Conservation (phyloP, 2,888 invertebrate genomes). For the Eristalis pertinax region DNA sequence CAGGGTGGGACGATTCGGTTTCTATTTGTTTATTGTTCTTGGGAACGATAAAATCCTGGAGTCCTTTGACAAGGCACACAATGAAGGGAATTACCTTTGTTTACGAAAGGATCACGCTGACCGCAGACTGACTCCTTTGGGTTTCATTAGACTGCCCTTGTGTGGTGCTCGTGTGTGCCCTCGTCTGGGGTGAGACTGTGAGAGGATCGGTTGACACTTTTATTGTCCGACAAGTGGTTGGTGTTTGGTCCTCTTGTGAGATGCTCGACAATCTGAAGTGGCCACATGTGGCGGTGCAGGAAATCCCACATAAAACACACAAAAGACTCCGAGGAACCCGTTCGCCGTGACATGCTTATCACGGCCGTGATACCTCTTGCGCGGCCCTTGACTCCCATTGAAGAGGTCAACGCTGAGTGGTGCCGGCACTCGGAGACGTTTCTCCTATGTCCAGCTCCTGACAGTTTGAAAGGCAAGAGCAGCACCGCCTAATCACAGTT, state of each 20-base stretch:
- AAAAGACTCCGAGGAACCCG: not conserved
- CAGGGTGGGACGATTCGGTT: not conserved
- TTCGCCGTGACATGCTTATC: slow-evolving; percentile 11
- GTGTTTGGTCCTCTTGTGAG: slow-evolving; percentile 6
- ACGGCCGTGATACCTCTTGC: not conserved
- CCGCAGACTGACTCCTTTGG: not conserved
- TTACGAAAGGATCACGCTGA: slow-evolving; percentile 46
- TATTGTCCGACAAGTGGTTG: slow-evolving; percentile 41
- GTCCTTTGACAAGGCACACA: not conserved
- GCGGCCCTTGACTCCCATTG: not conserved
- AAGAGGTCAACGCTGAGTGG: not conserved
- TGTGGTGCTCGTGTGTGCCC: not conserved
- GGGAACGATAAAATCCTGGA: slow-evolving; percentile 49
- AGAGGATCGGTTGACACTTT: slow-evolving; percentile 56
- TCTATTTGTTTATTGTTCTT: slow-evolving; percentile 44
- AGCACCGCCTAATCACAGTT: slow-evolving; percentile 59
- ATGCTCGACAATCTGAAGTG: slow-evolving; percentile 23
- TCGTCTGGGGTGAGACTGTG: not conserved
- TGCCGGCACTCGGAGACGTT: not conserved
- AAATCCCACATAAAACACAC: slow-evolving; percentile 7
- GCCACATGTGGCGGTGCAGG: slow-evolving; percentile 45
- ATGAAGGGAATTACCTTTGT: slow-evolving; percentile 25
- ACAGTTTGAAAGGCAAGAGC: slow-evolving; percentile 43
- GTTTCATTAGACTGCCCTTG: slow-evolving; percentile 28
- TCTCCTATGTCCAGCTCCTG: slow-evolving; percentile 12